A percentile compares a stretch with the other conserved stretches of the same genome.
phyloP scores from a whole-genome alignment of 2,888 invertebrate genomes.

The Noctua janthe region DNA sequence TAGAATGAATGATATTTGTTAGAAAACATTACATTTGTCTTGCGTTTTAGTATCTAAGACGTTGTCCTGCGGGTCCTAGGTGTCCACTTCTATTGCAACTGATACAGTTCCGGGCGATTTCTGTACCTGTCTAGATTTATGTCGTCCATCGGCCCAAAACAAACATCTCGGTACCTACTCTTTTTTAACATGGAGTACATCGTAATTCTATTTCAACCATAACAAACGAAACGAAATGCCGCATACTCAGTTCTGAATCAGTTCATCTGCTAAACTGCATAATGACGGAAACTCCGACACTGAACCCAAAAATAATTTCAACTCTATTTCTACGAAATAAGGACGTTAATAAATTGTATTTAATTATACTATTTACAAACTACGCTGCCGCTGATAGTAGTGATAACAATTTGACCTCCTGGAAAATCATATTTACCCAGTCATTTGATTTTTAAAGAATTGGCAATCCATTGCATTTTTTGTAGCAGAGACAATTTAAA shows the following conservation, averaged over 20 bases:
- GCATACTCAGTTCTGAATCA: conserved; percentile 28
- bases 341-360: conserved; percentile 21
- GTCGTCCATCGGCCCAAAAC: background rate
- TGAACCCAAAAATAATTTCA: conserved; percentile 19
- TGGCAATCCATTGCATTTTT: conserved; percentile 18
- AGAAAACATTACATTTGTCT: no score
- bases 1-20: background rate
- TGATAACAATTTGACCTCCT: conserved; percentile 59
- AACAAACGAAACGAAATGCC: conserved; percentile 2
- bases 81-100: background rate
- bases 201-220: background rate
- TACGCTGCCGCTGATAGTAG: conserved; percentile 31
- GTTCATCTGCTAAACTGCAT: conserved; percentile 42
- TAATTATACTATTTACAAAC: conserved; percentile 39
- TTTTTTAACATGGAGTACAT: background rate
- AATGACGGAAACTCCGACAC: conserved; percentile 47
- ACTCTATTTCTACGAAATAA: conserved; percentile 38
- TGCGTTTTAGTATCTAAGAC: background rate
- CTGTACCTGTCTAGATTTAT: background rate
- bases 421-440: conserved; percentile 31
- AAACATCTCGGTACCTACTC: background rate
- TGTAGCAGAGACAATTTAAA: background rate
- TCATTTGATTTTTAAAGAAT: background rate
- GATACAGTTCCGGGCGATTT: background rate
- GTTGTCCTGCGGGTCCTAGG: background rate